These are phyloP conservation scores for Diadophis punctatus DNA, from an alignment of 2,113 vertebrate species.

Conservation along the genomic window DNA sequence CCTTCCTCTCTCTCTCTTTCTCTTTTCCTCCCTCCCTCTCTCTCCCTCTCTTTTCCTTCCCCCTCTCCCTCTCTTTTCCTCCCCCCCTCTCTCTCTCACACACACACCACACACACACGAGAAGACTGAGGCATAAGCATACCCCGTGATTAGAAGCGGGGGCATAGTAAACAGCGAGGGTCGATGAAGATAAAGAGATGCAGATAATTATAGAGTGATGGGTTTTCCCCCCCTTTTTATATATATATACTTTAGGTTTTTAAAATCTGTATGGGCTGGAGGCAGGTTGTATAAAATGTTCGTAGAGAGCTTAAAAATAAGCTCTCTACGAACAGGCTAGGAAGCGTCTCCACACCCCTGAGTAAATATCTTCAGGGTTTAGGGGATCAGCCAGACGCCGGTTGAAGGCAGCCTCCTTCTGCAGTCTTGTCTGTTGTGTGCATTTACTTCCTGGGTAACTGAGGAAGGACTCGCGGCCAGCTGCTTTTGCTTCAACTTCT, in stretches of 20 bases:
- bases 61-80: no score
- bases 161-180: neutral
- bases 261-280: neutral
- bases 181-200: neutral
- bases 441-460: neutral
- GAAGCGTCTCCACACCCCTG: neutral
- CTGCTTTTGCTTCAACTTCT: neutral
- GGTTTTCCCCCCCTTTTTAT: neutral
- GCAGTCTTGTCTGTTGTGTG: neutral
- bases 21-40: no score
- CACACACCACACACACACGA: neutral
- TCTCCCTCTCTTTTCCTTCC: no score
- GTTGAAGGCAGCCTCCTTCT: neutral
- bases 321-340: neutral
- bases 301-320: neutral
- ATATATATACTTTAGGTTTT: neutral
- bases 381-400: neutral
- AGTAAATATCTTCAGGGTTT: neutral
- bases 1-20: no score
- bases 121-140: neutral
- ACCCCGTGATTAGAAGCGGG: neutral
- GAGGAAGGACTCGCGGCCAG: neutral
- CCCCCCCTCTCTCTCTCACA: no score
- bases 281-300: neutral
- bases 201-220: neutral